Evolutionary conservation across 2,888 invertebrate genomes (phyloP).

Genomic region (Allophyes oxyacanthae): DNA sequence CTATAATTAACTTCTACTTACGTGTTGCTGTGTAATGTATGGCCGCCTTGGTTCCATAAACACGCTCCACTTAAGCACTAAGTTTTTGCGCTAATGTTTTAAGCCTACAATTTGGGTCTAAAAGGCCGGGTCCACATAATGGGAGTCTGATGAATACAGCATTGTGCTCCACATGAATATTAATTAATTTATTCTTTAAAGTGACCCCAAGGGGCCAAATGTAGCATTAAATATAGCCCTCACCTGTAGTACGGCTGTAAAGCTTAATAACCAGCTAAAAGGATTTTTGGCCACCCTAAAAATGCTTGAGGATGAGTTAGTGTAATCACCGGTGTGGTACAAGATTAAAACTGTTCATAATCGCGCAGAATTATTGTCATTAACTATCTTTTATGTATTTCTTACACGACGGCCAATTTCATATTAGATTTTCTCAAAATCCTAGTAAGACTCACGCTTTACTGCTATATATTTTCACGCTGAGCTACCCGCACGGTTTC

Average conservation of each 20-base stretch:
- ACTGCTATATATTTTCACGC: too few species aligned
- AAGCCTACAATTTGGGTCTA: conserved; percentile 6
- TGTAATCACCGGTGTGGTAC: too few species aligned
- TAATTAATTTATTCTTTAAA: conserved; percentile 43
- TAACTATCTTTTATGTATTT: too few species aligned
- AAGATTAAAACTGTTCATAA: too few species aligned
- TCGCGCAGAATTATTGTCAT: too few species aligned
- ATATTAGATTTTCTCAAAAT: too few species aligned
- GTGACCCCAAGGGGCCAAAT: conserved; percentile 14
- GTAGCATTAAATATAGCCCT: conserved; percentile 12
- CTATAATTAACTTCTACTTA: too few species aligned
- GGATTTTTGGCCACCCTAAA: background rate
- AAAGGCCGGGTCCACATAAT: conserved; percentile 17
- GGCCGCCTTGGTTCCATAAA: background rate
- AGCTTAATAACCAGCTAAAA: conserved; percentile 6
- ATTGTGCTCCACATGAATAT: conserved; percentile 38
- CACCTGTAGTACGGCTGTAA: background rate
- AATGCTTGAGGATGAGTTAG: too few species aligned
- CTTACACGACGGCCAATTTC: too few species aligned
- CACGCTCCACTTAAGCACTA: conserved; percentile 17
- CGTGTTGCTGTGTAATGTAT: background rate
- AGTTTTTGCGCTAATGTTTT: background rate
- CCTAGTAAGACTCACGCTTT: too few species aligned
- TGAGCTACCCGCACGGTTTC: background rate
- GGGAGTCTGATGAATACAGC: conserved; percentile 29